Evolutionary conservation across 2,888 invertebrate species (phyloP).

Genomic region (Eubasilissa splendida): DNA sequence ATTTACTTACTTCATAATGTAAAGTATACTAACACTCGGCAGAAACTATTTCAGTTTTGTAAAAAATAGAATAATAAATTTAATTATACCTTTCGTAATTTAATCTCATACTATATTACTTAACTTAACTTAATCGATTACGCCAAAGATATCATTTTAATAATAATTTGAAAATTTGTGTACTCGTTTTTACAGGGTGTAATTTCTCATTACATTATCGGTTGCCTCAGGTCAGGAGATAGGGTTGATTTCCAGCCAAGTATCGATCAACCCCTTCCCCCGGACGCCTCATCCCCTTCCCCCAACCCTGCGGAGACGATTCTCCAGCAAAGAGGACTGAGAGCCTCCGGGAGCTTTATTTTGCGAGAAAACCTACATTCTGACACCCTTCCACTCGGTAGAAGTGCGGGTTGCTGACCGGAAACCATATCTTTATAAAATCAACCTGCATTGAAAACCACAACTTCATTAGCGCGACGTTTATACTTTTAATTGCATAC

Average conservation of each 20-base stretch:
- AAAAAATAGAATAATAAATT: too few relatives aligned
- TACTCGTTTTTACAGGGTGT: neutral
- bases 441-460: neutral
- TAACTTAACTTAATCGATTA: too few relatives aligned
- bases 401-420: neutral
- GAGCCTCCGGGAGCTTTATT: constrained; percentile 9
- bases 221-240: constrained; percentile 34
- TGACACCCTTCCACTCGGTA: neutral
- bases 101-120: too few relatives aligned
- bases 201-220: neutral
- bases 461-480: neutral
- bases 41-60: too few relatives aligned
- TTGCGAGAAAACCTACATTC: constrained; percentile 11
- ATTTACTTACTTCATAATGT: too few relatives aligned
- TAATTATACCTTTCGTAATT: too few relatives aligned
- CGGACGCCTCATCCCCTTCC: neutral
- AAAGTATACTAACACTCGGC: too few relatives aligned
- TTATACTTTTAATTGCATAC: neutral
- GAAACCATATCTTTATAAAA: neutral
- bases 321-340: neutral
- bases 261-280: constrained; percentile 28
- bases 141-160: too few relatives aligned
- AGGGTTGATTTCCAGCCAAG: constrained; percentile 24
- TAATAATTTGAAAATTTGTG: too few relatives aligned
- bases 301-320: neutral